Base-by-base conservation (phyloP, 2,797 vertebrate species). In the Mastacembelus armatus region DNA sequence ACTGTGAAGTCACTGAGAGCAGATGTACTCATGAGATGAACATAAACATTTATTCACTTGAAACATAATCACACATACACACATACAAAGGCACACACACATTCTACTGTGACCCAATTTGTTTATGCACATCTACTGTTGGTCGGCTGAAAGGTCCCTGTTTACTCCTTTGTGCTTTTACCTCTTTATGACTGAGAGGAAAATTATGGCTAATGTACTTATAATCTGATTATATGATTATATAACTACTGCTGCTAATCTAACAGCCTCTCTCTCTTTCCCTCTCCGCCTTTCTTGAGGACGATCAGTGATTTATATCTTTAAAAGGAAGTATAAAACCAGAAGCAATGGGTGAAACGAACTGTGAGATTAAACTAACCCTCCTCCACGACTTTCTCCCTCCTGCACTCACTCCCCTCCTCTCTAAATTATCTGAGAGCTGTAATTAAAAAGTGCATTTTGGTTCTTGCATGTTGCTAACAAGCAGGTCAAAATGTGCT, bases 351-450 rank as follows among this genome's bases (percentile, higher is more conserved):
- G 61, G 87, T 89, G 91, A 91, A 91, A 83, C 78, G 68, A 89
- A 89, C 80, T 91, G 90, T 92, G 89, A 90, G 91, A 92, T 92
- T 92, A 90, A 90, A 90, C 84, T 80, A 83, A 87, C 78, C 85
- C 88, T 83, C 88, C 81, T 89, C 71, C 78, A 67, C 65, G 7
- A 76, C 77, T 69, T 75, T 47, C 67, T 61, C 63, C 47, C 63
- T 64, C 63, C 30, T 30, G 26, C 32, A 21, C 35, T 15, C 43
- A 35, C 65, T 42, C 66, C 51, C 76, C 62, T 68, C 66, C 77
- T 78, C 80, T 68, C 84, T 87, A 83, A 87, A 87, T 90, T 88
- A 88, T 88, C 85, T 76, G 66, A 88, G 79, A 82, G 81, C 80
- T 85, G 85, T 91, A 89, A 91, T 91, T 89, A 91, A 91, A 90